Evolutionary conservation across 1,140 invertebrate genomes (phyloP), one percentile per base, ranked within the genome.

Genomic region (Drepana arcuata): DNA sequence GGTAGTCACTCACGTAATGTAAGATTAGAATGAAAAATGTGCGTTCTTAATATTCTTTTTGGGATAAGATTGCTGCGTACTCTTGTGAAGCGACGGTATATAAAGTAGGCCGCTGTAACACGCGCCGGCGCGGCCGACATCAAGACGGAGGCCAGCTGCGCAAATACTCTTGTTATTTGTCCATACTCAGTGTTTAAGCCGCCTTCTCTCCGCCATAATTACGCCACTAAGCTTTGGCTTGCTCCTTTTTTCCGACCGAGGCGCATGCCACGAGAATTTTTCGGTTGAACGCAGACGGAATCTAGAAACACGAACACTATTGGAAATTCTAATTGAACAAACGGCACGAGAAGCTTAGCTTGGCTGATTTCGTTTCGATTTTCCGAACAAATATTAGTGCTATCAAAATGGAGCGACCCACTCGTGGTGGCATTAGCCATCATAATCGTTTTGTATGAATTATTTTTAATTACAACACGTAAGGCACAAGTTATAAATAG

Each of bases 111-210:
- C 34, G 38, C 25, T 27, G 31, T 44, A 41, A n/a, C n/a, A 45
- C 30, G 36, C 38, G 41, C 34, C 33, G 38, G 41, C 27, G 28
- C 27, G 52, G 38, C 37, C n/a, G n/a, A n/a, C n/a, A n/a, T n/a
- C n/a, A n/a, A n/a, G 35, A 35, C 33, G 36, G 29, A 34, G 45
- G 50, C 41, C 65, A 66, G 66, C 64, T 73, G 67, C 44, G 59
- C 58, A 69, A 69, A 70, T 48, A 72, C 51, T 62, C 55, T 54
- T 53, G 48, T 52, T 73, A 61, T 72, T 66, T 75, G 56, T 65
- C 50, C 52, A 66, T 56, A 54, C 48, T 58, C 48, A 41, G 51
- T 60, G 46, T 56, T 66, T 55, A 47, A 57, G 51, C 53, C 34
- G 39, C 53, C 59, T 59, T 45, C 41, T 25, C 54, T 60, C 40